A percentile compares a stretch with the other conserved stretches of the same genome.
Evolutionary conservation across 2,113 vertebrate genomes (phyloP).

Genomic region (Clarias gariepinus): DNA sequence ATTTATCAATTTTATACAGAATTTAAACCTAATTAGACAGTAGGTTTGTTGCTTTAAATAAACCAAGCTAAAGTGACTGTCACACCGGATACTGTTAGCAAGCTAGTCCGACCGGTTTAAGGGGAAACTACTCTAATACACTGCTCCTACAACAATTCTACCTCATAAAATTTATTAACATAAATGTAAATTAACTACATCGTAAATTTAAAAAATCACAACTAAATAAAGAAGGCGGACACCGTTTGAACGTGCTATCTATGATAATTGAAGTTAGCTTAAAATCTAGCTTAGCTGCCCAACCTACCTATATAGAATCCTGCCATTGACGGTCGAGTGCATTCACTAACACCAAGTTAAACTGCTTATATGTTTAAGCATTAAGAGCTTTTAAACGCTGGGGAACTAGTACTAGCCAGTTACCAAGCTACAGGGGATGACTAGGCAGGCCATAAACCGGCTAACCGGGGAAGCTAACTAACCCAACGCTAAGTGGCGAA

Average conservation of each 20-base stretch:
- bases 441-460: neutral
- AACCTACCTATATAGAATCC: neutral
- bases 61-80: neutral
- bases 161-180: no score
- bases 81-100: neutral
- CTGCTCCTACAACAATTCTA: neutral
- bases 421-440: conserved; percentile 9
- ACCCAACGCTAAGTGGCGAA: neutral
- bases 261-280: neutral
- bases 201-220: neutral
- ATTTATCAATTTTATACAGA: neutral
- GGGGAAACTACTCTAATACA: no score
- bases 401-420: neutral
- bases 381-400: neutral
- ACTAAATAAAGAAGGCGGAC: neutral
- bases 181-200: no score
- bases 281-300: neutral
- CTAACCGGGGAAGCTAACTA: neutral
- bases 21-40: neutral
- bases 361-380: neutral
- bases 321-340: neutral
- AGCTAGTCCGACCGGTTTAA: neutral
- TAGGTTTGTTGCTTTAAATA: neutral
- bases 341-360: neutral
- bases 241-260: neutral